Conservation (phyloP, 2,888 invertebrate genomes). For the Pelosia muscerda region DNA sequence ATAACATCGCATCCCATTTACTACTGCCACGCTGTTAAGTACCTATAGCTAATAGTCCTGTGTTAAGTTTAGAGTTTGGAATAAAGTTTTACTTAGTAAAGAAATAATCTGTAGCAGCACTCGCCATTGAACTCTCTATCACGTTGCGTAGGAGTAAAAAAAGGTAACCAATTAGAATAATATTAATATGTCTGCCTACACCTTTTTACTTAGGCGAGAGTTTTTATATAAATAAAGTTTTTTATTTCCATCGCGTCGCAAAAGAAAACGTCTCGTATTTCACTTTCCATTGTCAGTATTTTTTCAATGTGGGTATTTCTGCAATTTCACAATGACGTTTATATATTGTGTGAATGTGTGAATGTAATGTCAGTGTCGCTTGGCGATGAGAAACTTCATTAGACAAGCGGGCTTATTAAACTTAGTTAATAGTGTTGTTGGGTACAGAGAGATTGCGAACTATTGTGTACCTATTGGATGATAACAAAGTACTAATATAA, state of each 20-base stretch:
- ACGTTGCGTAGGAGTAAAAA: background rate
- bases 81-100: background rate
- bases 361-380: constrained; percentile 6
- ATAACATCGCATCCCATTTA: too few relatives aligned
- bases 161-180: background rate
- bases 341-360: constrained; percentile 13
- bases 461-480: background rate
- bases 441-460: constrained; percentile 11
- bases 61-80: too few relatives aligned
- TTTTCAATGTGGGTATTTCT: constrained; percentile 20
- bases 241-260: background rate
- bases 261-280: constrained; percentile 17
- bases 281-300: constrained; percentile 23
- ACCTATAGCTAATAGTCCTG: too few relatives aligned
- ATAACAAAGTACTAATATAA: background rate
- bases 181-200: background rate
- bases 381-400: constrained; percentile 18
- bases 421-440: constrained; percentile 10
- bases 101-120: background rate
- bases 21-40: too few relatives aligned
- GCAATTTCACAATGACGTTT: constrained; percentile 24
- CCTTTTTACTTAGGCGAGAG: background rate
- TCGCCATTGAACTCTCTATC: background rate
- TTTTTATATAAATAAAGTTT: background rate
- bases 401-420: constrained; percentile 5